Evolutionary conservation across 1,140 invertebrate species (phyloP).

Genomic region (Sarcophaga peregrina): DNA sequence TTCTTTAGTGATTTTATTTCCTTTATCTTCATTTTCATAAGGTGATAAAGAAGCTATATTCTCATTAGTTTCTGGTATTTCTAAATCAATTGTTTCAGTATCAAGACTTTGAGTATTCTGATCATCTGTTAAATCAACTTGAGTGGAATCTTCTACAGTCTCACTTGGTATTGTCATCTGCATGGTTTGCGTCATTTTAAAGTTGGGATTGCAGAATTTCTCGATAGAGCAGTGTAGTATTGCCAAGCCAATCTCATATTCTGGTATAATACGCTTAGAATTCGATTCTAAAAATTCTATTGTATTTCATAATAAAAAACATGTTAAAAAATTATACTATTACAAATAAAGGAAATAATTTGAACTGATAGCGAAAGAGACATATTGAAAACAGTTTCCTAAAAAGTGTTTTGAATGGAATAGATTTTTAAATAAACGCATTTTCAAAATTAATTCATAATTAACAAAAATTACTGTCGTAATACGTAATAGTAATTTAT

Average conservation of each 20-base stretch:
- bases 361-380: no score
- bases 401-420: no score
- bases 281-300: constrained; percentile 67
- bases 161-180: neutral
- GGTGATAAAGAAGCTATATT: neutral
- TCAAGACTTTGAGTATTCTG: neutral
- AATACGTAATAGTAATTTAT: no score
- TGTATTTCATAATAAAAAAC: constrained; percentile 48
- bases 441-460: no score
- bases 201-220: constrained; percentile 75
- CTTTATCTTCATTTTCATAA: neutral
- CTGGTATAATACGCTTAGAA: constrained; percentile 71
- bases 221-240: constrained; percentile 73
- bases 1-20: neutral
- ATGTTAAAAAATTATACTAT: no score
- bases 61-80: constrained; percentile 41
- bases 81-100: constrained; percentile 18
- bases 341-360: no score
- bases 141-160: constrained; percentile 27
- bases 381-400: no score
- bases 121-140: constrained; percentile 45
- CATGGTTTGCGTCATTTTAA: constrained; percentile 54
- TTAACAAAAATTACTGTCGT: no score
- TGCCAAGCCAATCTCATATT: constrained; percentile 76
- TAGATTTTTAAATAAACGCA: no score